Evolutionary conservation across 2,888 invertebrate species (phyloP).

Genomic region (Noctuana brunneofusca): DNA sequence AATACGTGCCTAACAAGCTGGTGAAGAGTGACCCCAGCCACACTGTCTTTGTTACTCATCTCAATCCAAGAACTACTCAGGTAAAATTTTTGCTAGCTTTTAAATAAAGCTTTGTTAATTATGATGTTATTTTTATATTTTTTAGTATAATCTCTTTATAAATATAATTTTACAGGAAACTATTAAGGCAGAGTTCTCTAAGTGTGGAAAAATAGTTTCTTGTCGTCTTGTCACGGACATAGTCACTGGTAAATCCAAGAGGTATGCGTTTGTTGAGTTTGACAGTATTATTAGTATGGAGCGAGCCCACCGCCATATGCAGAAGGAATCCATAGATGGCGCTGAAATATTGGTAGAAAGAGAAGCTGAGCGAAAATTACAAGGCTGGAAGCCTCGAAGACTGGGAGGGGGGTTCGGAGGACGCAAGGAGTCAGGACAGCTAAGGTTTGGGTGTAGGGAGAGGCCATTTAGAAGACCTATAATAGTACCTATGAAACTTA

Average conservation of each 20-base stretch:
- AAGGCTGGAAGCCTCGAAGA: conserved; percentile 92
- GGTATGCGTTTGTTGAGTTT: conserved; percentile 94
- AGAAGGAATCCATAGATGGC: conserved; percentile 85
- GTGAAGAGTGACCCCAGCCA: conserved; percentile 86
- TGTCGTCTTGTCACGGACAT: conserved; percentile 89
- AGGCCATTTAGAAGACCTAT: conserved; percentile 89
- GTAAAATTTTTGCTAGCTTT: conserved; percentile 44
- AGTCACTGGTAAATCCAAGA: conserved; percentile 91
- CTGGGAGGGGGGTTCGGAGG: conserved; percentile 95
- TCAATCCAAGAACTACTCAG: conserved; percentile 86
- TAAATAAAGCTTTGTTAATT: neutral
- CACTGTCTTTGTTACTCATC: conserved; percentile 89
- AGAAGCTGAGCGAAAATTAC: conserved; percentile 87
- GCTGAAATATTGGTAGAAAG: conserved; percentile 87
- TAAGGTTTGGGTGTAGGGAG: conserved; percentile 92
- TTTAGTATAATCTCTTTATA: neutral
- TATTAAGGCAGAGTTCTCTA: conserved; percentile 80
- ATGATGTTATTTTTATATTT: too few relatives aligned
- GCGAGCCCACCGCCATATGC: conserved; percentile 83
- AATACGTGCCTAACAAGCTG: conserved; percentile 85
- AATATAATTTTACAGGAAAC: conserved; percentile 70
- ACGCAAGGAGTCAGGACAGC: conserved; percentile 92
- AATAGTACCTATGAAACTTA: conserved; percentile 40
- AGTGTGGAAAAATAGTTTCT: conserved; percentile 85
- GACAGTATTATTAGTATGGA: conserved; percentile 83